Evolutionary conservation across 2,797 vertebrate genomes (phyloP).

Genomic region (Platyrinchus mystaceus): DNA sequence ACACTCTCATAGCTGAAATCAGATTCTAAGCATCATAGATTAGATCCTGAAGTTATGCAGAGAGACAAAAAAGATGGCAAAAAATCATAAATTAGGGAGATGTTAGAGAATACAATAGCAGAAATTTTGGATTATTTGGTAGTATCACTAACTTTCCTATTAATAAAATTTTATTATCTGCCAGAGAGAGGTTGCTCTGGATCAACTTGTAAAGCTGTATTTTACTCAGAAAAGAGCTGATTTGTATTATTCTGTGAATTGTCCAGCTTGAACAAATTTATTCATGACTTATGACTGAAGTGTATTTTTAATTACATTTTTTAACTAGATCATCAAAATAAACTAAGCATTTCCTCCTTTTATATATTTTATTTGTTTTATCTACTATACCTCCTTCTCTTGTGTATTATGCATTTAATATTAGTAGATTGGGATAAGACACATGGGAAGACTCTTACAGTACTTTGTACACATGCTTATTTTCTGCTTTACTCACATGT

Average conservation of each 20-base stretch:
- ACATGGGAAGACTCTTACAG: neutral
- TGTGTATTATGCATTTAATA: neutral
- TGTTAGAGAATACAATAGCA: neutral
- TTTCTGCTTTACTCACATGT: neutral
- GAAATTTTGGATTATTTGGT: neutral
- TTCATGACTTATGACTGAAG: fast-evolving
- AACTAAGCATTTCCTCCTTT: fast-evolving
- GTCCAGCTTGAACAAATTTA: neutral
- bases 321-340: neutral
- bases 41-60: neutral
- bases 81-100: neutral
- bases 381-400: neutral
- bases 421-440: neutral
- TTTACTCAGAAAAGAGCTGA: neutral
- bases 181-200: neutral
- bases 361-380: neutral
- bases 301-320: neutral
- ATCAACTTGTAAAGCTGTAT: neutral
- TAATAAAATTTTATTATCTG: neutral
- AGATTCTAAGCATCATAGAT: neutral
- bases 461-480: neutral
- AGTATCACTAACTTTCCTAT: neutral
- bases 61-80: neutral
- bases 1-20: neutral
- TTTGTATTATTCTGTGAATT: neutral